Evolutionary conservation across 2,888 invertebrate species (phyloP), one percentile per base, ranked within the genome.

Genomic region (Odontocolon sp.): DNA sequence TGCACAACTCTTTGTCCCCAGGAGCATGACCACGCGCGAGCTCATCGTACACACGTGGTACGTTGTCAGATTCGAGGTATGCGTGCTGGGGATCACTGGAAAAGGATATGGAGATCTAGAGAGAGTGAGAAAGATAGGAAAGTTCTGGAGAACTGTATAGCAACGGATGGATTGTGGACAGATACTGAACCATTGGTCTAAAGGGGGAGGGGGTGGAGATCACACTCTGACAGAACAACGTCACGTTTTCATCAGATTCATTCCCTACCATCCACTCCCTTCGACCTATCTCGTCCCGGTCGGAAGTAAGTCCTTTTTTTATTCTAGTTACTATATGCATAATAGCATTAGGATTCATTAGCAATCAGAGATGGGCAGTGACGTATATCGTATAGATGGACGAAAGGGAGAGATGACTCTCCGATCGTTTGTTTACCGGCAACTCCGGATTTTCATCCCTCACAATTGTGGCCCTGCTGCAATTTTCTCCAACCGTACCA

Each of bases 261-360:
- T n/a, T n/a, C 74, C 68, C 82, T 82, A 80, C 26, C 52, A 54
- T 52, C 40, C 45, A 28, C 33, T 52, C 59, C 16, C 66, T 59
- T 40, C 57, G 50, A 28, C 33, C 54, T 4, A 8, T 4, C 36
- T 16, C 64, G 80, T 74, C 73, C 69, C 79, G 81, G 71, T 78
- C 80, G 72, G 83, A 84, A 82, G 83, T 88, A 87, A 87, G 86
- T 63, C 75, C 78, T 80, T 80, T 80, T 83, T 86, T 86, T 80
- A 72, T 73, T 67, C 81, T 81, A 79, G 86, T 87, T 87, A 88
- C 88, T 87, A 87, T 86, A 89, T 88, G 86, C 87, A 87, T 90
- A 90, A 90, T 87, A 88, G 86, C 83, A 85, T 90, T 90, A 90
- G 90, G 87, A 88, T 90, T 90, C 90, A 90, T 90, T 90, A 90